phyloP scores from a whole-genome alignment of 2,797 vertebrate genomes.

The Neostethus bicornis region DNA sequence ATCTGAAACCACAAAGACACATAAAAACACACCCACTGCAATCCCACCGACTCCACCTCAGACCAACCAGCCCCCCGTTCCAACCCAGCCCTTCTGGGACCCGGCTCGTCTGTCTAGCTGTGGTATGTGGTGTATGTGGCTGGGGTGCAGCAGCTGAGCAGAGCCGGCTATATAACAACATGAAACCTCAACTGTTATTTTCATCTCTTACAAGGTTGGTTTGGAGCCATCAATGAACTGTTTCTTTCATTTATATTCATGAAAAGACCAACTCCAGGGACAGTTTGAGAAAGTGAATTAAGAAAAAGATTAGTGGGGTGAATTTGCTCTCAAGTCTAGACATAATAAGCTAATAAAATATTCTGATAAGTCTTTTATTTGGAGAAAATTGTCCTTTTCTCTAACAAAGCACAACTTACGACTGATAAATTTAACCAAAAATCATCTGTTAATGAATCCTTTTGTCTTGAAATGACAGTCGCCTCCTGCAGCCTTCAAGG shows the following conservation, averaged over 20 bases:
- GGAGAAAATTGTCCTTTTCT: slow-evolving; percentile 6
- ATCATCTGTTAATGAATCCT: slow-evolving; percentile 58
- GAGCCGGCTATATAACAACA: slow-evolving; percentile 48
- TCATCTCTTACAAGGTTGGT: slow-evolving; percentile 17
- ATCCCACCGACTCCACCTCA: slow-evolving; percentile 33
- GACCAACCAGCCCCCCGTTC: slow-evolving; percentile 14
- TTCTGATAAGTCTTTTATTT: slow-evolving; percentile 18
- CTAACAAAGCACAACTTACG: slow-evolving; percentile 10
- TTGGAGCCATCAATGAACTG: background rate
- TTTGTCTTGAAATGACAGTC: slow-evolving; percentile 49
- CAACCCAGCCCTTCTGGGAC: slow-evolving; percentile 34
- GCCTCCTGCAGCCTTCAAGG: slow-evolving; percentile 54
- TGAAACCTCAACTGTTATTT: slow-evolving; percentile 50
- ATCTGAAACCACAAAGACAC: slow-evolving; percentile 16
- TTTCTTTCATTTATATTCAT: slow-evolving; percentile 16
- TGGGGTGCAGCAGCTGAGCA: slow-evolving; percentile 60
- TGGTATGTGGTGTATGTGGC: slow-evolving; percentile 65
- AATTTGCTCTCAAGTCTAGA: slow-evolving; percentile 16
- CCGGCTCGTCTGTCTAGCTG: slow-evolving; percentile 59
- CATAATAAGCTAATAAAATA: slow-evolving; percentile 11
- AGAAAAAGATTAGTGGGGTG: background rate
- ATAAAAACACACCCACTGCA: slow-evolving; percentile 13
- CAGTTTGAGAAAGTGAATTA: background rate
- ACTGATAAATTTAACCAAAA: slow-evolving; percentile 47
- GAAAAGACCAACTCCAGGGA: background rate